Base-by-base conservation (phyloP, 2,113 vertebrate genomes). In the Capricornis sumatraensis region DNA sequence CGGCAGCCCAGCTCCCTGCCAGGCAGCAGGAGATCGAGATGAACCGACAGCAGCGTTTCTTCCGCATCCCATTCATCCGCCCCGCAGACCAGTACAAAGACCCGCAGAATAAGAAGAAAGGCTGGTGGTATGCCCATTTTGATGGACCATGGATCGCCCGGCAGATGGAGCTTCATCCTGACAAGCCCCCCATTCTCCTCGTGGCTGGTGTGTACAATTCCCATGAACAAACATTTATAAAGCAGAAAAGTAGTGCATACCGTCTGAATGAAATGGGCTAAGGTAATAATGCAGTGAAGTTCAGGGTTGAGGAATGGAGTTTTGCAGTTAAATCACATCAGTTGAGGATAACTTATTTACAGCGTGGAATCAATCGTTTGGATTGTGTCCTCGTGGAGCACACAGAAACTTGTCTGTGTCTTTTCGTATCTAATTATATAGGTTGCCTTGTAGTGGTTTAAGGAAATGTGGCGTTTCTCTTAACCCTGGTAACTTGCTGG, bases 121-220 rank as follows among this genome's bases (percentile, higher is more conserved):
- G 99, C 25, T 99, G 99, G 99, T 99, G 99, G 99, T 99, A 99
- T 0, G 99, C 99, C 0, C 99, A 99, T 97, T 99, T 99, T 4
- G 99, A 99, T 91, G 99, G 99, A 60, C 99, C 99, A 0, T 99
- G 99, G 99, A 99, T 99, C 94, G 99, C 99, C 95, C 98, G 99
- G 40, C 99, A 99, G 62, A 99, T 99, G 99, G 99, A 99, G 95
- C 99, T 99, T 36, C 99, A 99, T 88, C 99, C 99, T 0, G 99
- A 99, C 81, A 99, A 99, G 97, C 99, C 99, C 4, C 99, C 99
- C 96, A 99, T 99, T 96, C 98, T 99, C 40, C 99, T 99, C 79
- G 99, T 99, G 97, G 99, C 99, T 3, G 99, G 99, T 99, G 86
- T 95, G 99, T 99, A 94, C 94, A 87, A 60, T 36, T 91, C 58